Base-by-base conservation (phyloP, 1,140 invertebrate species). In the Micrasema longulum region DNA sequence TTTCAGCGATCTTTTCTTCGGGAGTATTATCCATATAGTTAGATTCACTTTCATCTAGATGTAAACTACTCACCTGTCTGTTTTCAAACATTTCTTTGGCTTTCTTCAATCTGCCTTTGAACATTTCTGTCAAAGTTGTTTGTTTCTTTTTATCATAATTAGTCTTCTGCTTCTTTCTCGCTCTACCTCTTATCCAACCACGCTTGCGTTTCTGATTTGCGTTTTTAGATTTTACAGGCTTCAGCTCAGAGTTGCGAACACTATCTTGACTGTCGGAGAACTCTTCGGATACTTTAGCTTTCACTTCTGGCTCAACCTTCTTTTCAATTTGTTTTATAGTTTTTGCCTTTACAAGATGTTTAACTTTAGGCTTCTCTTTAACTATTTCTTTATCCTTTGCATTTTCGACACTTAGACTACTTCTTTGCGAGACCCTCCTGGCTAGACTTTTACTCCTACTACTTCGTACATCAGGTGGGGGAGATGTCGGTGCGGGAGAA, bases 391-490 rank as follows among this genome's bases (percentile, higher is more conserved):
- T 62, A 22, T 69, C 48, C 16, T 45, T 69, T 11, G 10, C 23
- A 60, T 55, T 53, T 43, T 69, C 67, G 52, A 41, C 16, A 50
- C 43, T 43, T 11, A 43, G 9, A 64, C 38, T 64, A n/a, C 26
- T 73, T 26, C 72, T 60, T 69, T 73, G 65, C 20, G 77, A 80
- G 22, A 80, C 80, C 76, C 79, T 81, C 69, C 81, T 79, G 4
- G 82, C 79, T n/a, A 82, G 78, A 75, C 83, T 84, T 74, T 82
- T 82, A 77, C 83, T 84, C 69, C 82, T 80, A 48, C 82, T 81
- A 68, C 79, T 79, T 76, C 80, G 78, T 4, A 79, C 75, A 14
- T 77, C 78, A 23, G 76, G 76, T 20, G 81, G 80, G 10, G 79
- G 76, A 20, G 48, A 10, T 23, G 48, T 11, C 12, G 47, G 18